A percentile compares a stretch with the other conserved stretches of the same genome.
Evolutionary conservation across 2,888 invertebrate genomes (phyloP).

Genomic region (Hypena proboscidalis): DNA sequence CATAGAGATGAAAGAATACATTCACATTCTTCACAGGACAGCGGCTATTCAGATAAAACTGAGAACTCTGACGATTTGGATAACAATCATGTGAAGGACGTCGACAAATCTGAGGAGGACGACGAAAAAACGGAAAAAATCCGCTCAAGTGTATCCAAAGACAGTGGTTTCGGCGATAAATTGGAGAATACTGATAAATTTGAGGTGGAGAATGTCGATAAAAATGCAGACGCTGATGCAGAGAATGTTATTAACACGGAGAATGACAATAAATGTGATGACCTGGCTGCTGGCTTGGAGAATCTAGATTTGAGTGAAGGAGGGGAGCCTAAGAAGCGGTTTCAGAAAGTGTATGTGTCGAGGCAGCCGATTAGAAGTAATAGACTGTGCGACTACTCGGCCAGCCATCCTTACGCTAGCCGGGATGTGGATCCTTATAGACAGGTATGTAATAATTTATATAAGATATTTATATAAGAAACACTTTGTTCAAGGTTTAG

Average conservation of each 20-base stretch:
- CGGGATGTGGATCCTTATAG: constrained; percentile 31
- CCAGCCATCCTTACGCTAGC: constrained; percentile 15
- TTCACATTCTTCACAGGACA: constrained; percentile 71
- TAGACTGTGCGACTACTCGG: constrained; percentile 1
- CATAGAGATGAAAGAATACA: constrained; percentile 54
- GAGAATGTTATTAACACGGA: constrained; percentile 7
- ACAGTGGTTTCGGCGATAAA: too few relatives aligned
- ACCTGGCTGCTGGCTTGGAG: constrained; percentile 13
- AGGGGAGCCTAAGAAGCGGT: constrained; percentile 48
- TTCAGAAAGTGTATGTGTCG: constrained; percentile 46
- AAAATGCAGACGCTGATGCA: too few relatives aligned
- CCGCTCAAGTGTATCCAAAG: too few relatives aligned
- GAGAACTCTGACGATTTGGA: constrained; percentile 6
- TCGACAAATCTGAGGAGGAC: neutral
- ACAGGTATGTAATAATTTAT: constrained; percentile 23
- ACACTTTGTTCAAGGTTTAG: neutral
- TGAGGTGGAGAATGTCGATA: constrained; percentile 9
- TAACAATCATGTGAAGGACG: too few relatives aligned
- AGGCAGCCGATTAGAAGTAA: constrained; percentile 47
- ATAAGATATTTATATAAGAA: neutral
- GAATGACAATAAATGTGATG: constrained; percentile 8
- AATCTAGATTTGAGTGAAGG: constrained; percentile 42
- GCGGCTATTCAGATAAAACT: constrained; percentile 63
- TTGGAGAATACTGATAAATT: constrained; percentile 11
- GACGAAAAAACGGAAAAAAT: constrained; percentile 6